Evolutionary conservation across 2,888 invertebrate species (phyloP).

Genomic region (Charanyca ferruginea): DNA sequence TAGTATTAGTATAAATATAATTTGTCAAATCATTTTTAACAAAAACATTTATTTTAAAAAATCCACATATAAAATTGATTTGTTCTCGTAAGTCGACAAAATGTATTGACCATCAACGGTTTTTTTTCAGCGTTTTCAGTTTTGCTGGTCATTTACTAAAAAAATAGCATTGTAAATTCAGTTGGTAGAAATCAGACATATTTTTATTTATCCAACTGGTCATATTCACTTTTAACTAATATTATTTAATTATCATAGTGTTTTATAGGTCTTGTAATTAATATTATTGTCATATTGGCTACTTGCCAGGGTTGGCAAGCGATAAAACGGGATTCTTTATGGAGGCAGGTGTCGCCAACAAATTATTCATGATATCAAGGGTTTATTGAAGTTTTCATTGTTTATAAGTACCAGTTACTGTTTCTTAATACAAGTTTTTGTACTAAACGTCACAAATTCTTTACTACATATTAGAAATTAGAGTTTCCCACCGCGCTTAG

Average conservation of each 20-base stretch:
- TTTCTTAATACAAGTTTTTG: no score
- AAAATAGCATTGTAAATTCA: not conserved
- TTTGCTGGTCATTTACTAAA: no score
- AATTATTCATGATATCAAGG: slow-evolving; percentile 4
- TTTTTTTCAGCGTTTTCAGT: no score
- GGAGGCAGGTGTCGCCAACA: slow-evolving; percentile 29
- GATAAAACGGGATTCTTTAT: slow-evolving; percentile 21
- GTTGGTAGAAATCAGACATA: not conserved
- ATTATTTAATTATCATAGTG: not conserved
- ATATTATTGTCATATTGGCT: slow-evolving; percentile 27
- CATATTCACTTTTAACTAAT: not conserved
- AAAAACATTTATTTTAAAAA: no score
- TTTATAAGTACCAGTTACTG: not conserved
- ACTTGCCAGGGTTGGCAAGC: slow-evolving; percentile 26
- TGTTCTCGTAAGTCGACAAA: no score
- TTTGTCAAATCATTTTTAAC: no score
- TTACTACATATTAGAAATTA: no score
- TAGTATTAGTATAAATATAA: no score
- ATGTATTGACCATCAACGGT: no score
- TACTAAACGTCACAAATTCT: no score
- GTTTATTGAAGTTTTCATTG: slow-evolving; percentile 5
- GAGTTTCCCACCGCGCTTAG: no score
- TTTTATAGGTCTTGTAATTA: slow-evolving; percentile 16
- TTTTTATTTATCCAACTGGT: not conserved
- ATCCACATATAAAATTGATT: no score